These are phyloP conservation scores for Dastarcus helophoroides DNA, from an alignment of 2,888 invertebrate genomes.

Conservation along the genomic window DNA sequence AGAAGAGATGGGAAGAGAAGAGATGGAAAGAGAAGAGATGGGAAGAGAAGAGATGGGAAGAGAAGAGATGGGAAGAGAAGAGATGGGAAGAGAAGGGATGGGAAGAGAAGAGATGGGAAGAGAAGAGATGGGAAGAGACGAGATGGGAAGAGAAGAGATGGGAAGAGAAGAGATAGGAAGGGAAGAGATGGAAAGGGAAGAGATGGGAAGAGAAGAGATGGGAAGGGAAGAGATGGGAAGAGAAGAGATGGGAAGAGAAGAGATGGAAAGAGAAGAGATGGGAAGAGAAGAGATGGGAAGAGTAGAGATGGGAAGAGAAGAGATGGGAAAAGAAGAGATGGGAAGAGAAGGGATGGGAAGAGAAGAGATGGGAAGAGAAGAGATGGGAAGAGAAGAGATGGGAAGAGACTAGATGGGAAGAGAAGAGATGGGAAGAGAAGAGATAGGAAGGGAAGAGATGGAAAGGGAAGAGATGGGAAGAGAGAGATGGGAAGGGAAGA, in stretches of 20 bases:
- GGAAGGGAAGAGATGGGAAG: neutral
- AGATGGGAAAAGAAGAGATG: neutral
- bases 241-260: slow-evolving; percentile 1
- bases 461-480: too few relatives aligned
- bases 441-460: too few relatives aligned
- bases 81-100: too few relatives aligned
- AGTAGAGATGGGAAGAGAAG: too few relatives aligned
- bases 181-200: too few relatives aligned
- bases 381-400: neutral
- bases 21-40: too few relatives aligned
- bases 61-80: neutral
- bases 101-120: neutral
- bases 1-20: too few relatives aligned
- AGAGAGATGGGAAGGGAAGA: slow-evolving; percentile 1
- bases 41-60: too few relatives aligned
- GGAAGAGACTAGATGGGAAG: too few relatives aligned
- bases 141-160: neutral
- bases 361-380: neutral
- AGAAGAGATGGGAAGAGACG: neutral
- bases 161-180: neutral
- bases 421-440: neutral
- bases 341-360: slow-evolving; percentile 2
- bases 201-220: neutral
- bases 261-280: too few relatives aligned
- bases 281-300: neutral